These are phyloP conservation scores for Poecilia picta DNA, from an alignment of 2,797 vertebrate genomes.

Conservation along the genomic window DNA sequence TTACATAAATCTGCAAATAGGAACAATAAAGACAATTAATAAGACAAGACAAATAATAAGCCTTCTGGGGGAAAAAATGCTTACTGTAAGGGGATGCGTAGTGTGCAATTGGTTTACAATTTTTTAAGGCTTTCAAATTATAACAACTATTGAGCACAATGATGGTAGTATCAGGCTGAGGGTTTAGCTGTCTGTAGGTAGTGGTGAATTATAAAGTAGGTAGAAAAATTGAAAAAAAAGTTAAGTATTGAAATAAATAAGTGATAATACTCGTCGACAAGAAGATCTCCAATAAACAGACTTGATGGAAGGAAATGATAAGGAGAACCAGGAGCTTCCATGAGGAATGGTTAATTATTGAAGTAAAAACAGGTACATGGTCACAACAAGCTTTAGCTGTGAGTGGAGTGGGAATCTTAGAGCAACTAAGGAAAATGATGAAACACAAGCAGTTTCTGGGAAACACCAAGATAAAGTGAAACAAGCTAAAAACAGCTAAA, in stretches of 20 bases:
- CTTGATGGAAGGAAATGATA: not conserved
- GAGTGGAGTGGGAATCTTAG: not conserved
- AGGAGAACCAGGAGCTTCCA: not conserved
- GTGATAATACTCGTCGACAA: not conserved
- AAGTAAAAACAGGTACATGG: not conserved
- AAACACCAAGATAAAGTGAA: not conserved
- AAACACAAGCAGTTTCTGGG: not conserved
- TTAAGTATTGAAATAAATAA: not conserved
- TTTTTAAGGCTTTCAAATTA: not conserved
- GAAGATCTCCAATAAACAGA: not conserved
- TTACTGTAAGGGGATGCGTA: not conserved
- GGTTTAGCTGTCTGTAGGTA: not conserved
- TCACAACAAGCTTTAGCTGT: not conserved
- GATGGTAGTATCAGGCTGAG: not conserved
- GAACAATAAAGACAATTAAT: not conserved
- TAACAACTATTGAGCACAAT: not conserved
- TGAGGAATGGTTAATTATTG: not conserved
- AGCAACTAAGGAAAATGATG: not conserved
- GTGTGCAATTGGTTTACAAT: not conserved
- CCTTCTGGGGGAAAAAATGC: not conserved
- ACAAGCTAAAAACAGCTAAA: not conserved
- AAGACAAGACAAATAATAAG: not conserved
- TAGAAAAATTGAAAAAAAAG: not conserved
- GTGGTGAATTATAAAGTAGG: not conserved
- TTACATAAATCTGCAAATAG: not conserved